These are phyloP conservation scores for Euleptes europaea DNA, from an alignment of 2,113 vertebrate genomes.

Conservation along the genomic window DNA sequence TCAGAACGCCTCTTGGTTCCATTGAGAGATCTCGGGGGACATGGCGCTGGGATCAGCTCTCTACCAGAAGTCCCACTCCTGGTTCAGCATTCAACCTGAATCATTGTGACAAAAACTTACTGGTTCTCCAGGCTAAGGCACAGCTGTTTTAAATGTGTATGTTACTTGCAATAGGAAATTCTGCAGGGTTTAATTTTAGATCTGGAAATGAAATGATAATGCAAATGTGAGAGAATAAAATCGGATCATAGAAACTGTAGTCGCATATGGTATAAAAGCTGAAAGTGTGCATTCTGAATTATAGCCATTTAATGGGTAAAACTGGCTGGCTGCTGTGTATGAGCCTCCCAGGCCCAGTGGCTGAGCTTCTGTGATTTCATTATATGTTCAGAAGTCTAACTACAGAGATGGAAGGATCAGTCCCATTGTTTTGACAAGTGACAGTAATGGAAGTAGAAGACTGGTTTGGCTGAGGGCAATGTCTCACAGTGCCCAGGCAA, in stretches of 20 bases:
- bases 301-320: background rate
- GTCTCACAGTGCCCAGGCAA: background rate
- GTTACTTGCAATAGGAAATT: conserved; percentile 25
- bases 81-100: background rate
- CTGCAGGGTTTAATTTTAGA: conserved; percentile 36
- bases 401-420: background rate
- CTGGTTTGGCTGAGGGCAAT: background rate
- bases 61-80: too few relatives aligned
- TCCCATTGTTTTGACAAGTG: background rate
- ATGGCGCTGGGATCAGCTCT: too few relatives aligned
- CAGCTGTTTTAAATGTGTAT: conserved; percentile 19
- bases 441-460: background rate
- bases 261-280: background rate
- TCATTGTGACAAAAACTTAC: conserved; percentile 42
- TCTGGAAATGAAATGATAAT: background rate
- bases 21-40: too few relatives aligned
- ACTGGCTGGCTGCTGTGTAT: background rate
- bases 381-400: background rate
- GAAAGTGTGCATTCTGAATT: background rate
- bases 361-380: background rate
- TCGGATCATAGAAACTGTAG: background rate
- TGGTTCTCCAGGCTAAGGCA: conserved; percentile 40
- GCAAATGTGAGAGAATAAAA: background rate
- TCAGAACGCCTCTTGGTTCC: too few relatives aligned
- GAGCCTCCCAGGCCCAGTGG: background rate